Percentiles rank a stretch among this genome's conserved stretches.
Conservation (phyloP, 2,888 invertebrate genomes). For the Leptinotarsa peninsularis region DNA sequence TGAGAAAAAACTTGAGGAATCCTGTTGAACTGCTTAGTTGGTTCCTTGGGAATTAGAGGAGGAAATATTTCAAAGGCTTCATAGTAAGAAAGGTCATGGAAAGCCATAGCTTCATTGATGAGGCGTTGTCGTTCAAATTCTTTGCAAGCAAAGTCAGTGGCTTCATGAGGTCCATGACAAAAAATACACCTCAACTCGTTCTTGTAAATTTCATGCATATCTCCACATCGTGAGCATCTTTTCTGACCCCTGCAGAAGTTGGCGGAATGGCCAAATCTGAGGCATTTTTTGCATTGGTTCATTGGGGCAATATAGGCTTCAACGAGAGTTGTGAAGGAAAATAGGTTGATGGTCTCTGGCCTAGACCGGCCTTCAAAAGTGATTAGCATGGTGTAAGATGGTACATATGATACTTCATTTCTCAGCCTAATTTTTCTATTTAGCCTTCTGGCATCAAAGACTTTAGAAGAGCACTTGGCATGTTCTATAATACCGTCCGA, state of each 20-base stretch:
- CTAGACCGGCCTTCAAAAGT: slow-evolving; percentile 10
- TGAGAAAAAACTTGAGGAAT: background rate
- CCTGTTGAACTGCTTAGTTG: slow-evolving; percentile 2
- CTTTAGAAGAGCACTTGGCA: background rate
- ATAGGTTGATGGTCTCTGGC: background rate
- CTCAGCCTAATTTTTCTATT: background rate
- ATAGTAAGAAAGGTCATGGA: background rate
- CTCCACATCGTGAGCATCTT: background rate
- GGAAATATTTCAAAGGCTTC: background rate
- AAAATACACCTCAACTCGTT: background rate
- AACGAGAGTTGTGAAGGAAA: background rate
- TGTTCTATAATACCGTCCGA: background rate
- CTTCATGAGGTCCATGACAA: slow-evolving; percentile 1
- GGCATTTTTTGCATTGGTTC: slow-evolving; percentile 3
- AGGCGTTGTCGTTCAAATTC: slow-evolving; percentile 1
- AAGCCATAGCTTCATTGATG: slow-evolving; percentile 2
- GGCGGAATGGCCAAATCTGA: background rate
- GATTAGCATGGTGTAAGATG: background rate
- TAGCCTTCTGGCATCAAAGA: background rate
- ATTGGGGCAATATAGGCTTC: slow-evolving; percentile 4
- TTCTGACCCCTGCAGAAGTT: background rate
- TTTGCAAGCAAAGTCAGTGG: background rate
- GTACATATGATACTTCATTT: background rate
- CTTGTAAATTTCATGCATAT: background rate
- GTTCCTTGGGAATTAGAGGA: slow-evolving; percentile 1